These are phyloP conservation scores for Haliclona indistincta DNA, from an alignment of 37 sponge, comb jelly and placozoan species.

Conservation along the genomic window DNA sequence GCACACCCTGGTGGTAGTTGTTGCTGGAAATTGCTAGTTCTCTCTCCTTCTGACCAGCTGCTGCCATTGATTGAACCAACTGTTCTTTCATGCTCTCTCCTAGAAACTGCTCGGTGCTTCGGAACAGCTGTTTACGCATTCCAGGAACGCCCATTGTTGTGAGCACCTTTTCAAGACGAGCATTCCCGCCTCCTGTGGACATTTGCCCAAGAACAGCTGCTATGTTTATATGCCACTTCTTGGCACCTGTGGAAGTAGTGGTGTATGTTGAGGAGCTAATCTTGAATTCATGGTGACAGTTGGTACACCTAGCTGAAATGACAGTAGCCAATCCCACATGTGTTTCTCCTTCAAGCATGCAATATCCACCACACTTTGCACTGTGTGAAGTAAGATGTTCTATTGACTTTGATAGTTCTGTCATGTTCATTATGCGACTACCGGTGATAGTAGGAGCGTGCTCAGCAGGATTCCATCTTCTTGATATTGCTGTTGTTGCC, in stretches of 20 bases:
- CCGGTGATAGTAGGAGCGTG: too few species aligned
- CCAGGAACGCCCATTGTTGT: slow-evolving; percentile 29
- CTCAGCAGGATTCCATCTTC: too few species aligned
- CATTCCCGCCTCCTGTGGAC: slow-evolving; percentile 43
- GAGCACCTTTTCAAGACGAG: slow-evolving; percentile 12
- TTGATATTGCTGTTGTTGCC: too few species aligned
- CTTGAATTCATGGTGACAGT: slow-evolving; percentile 2
- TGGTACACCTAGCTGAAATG: neutral
- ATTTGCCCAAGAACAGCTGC: slow-evolving; percentile 61
- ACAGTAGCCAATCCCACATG: slow-evolving; percentile 42
- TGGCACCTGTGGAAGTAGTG: neutral
- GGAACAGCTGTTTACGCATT: slow-evolving; percentile 39
- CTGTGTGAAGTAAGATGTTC: too few species aligned
- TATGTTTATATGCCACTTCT: slow-evolving; percentile 29
- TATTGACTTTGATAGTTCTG: too few species aligned
- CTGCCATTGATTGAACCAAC: slow-evolving; percentile 11
- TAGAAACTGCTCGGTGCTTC: slow-evolving; percentile 12
- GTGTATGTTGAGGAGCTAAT: slow-evolving; percentile 22
- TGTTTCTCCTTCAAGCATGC: slow-evolving; percentile 23
- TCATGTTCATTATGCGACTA: too few species aligned
- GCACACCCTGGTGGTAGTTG: slow-evolving; percentile 10
- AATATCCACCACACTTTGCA: too few species aligned
- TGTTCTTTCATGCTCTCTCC: slow-evolving; percentile 8
- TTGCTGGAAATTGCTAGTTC: slow-evolving; percentile 6
- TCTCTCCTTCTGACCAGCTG: slow-evolving; percentile 21